A percentile compares a stretch with the other conserved stretches of the same genome.
phyloP scores from a whole-genome alignment of 1,140 invertebrate species.

The Carposina sasakii region DNA sequence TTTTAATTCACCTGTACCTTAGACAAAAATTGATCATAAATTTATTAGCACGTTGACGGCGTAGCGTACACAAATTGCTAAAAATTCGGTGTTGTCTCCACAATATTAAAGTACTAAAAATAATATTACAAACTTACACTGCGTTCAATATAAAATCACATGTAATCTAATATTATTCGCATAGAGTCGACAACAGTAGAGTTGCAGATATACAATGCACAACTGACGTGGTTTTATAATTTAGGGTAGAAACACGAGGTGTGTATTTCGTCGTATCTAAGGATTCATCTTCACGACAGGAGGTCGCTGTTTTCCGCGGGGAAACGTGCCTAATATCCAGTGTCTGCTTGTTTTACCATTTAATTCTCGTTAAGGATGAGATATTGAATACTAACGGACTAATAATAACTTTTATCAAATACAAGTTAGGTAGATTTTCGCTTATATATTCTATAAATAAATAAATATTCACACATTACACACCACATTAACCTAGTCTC shows the following conservation, averaged over 20 bases:
- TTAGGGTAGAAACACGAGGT: slow-evolving; percentile 31
- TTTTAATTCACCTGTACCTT: slow-evolving; percentile 11
- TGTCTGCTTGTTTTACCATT: slow-evolving; percentile 28
- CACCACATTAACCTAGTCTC: too few relatives aligned
- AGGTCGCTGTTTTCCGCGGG: slow-evolving; percentile 39
- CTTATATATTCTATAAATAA: too few relatives aligned
- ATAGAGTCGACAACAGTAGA: too few relatives aligned
- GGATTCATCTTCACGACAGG: slow-evolving; percentile 58
- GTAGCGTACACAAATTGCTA: slow-evolving; percentile 29
- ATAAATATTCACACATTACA: too few relatives aligned
- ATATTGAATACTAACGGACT: slow-evolving; percentile 19
- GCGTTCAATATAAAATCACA: too few relatives aligned
- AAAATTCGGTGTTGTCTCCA: slow-evolving; percentile 39
- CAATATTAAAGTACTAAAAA: slow-evolving; percentile 56
- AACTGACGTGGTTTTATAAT: too few relatives aligned
- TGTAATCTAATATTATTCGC: too few relatives aligned
- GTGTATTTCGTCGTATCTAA: slow-evolving; percentile 33
- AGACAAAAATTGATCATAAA: slow-evolving; percentile 36
- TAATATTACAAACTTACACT: slow-evolving; percentile 19
- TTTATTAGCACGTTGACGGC: slow-evolving; percentile 35
- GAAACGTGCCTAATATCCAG: slow-evolving; percentile 40
- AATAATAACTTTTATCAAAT: too few relatives aligned
- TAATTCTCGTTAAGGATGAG: slow-evolving; percentile 17
- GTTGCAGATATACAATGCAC: too few relatives aligned
- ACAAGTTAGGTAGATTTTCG: too few relatives aligned